Evolutionary conservation across 1,140 invertebrate species (phyloP).

Genomic region (Neotoxoptera formosana): DNA sequence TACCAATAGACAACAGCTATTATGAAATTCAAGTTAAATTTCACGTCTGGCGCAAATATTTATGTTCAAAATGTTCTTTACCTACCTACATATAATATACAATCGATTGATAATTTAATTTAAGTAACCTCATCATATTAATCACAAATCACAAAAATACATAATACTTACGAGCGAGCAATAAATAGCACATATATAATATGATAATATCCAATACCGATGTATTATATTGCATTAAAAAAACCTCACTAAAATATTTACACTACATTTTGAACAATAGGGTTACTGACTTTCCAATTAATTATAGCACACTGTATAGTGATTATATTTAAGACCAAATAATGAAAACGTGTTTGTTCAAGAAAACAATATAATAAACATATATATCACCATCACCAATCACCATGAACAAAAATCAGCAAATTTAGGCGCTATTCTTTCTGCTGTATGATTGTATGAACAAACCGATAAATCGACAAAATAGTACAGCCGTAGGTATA

Average conservation of each 20-base stretch:
- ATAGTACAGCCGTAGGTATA: not conserved
- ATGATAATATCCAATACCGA: no score
- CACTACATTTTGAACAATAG: not conserved
- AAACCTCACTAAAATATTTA: not conserved
- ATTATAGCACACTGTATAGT: not conserved
- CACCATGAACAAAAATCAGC: not conserved
- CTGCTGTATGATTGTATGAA: not conserved
- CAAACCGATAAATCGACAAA: not conserved
- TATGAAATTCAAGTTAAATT: no score
- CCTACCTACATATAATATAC: no score
- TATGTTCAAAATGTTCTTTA: no score
- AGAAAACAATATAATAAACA: not conserved
- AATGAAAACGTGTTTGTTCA: not conserved
- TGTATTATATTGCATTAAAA: not conserved
- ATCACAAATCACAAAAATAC: no score
- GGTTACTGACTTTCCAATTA: not conserved
- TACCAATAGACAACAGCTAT: no score
- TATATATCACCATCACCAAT: not conserved
- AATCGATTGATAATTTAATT: no score
- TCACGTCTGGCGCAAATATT: no score
- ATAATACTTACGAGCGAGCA: no score
- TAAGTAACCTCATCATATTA: no score
- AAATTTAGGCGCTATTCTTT: not conserved
- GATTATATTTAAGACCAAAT: not conserved
- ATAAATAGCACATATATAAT: no score